Base-by-base conservation (phyloP, 2,113 vertebrate genomes). In the Accipiter cooperii region DNA sequence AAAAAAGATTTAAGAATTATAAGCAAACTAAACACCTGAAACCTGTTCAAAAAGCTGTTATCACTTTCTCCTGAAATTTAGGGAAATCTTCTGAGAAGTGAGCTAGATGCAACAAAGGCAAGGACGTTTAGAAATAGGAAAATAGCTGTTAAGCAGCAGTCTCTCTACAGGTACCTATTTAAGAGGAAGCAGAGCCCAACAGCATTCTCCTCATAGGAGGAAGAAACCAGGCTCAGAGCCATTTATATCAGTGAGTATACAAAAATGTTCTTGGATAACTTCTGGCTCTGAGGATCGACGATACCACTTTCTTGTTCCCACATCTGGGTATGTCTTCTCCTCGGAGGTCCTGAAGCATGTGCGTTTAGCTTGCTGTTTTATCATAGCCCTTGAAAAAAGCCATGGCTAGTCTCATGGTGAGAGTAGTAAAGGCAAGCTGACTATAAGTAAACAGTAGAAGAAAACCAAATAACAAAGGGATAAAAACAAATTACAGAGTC, bases 401-500 rank as follows among this genome's bases (percentile, higher is more conserved):
- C 58, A 17, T 42, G 34, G 18, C 31, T 57, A 7, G 10, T 54
- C 25, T 77, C 12, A 18, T 9, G n/a, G 22, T 11, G 15, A 44
- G 2, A 22, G 4, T 5, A 36, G 14, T 14, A 47, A 75, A 65
- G 25, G 17, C 21, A 75, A 76, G 7, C 9, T 61, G 18, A 47
- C 0, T 2, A 2, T 19, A 2, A 88, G 0, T 17, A 52, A 91
- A 51, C 9, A 25, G 6, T 17, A 63, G 38, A 73, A 80, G 25
- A 38, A 74, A 58, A 8, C 3, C 17, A 54, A 69, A 16, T 15
- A 63, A 46, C 13, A 42, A 38, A 77, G 69, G 16, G 17, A 51
- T 69, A 28, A 73, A 73, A 79, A 10, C 31, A 64, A 11, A 9
- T 65, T 66, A 24, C 70, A 12, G 12, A 52, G 6, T 42, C 16